Base-by-base conservation (phyloP, 2,113 vertebrate genomes). In the Phylloscopus trochilus region DNA sequence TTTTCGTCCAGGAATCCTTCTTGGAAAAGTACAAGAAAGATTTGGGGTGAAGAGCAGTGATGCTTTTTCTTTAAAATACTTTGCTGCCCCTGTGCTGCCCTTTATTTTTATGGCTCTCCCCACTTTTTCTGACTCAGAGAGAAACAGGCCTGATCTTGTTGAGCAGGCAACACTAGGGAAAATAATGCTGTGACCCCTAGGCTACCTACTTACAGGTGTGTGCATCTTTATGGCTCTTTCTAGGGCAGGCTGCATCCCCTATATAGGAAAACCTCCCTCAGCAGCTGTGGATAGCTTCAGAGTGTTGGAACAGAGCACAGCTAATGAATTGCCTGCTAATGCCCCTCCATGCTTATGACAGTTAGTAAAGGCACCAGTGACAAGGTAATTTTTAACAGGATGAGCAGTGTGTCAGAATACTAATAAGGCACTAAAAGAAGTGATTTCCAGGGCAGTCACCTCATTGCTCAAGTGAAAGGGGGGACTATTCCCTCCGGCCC, bases 401-500 rank as follows among this genome's bases (percentile, higher is more conserved):
- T 89, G 87, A 95, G 91, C 67, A 5, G 52, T 22, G 56, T 92
- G 96, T 96, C 95, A 94, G 96, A 94, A 97, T 97, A 89, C 77
- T 96, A 95, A 97, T 96, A 95, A 90, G 91, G 37, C 92, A 84
- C 94, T 97, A 78, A 97, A 93, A 92, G 87, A 80, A 91, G 52
- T 83, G 77, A 86, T 81, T 90, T 92, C 83, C 79, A 81, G 76
- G 55, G 62, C 72, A 93, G 76, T 82, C 70, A 66, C 83, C 85
- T 94, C 91, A 76, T 78, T 94, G 81, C 73, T 95, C 53, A 64
- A 84, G 55, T 68, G 64, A 88, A 72, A 74, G 77, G 85, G 86
- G 76, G 72, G 68, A 68, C 49, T 95, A 14, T 92, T 80, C 91
- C 91, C 94, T 96, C 79, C 1, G 31, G 94, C 82, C 84, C 59